Evolutionary conservation across 2,797 vertebrate species (phyloP), one percentile per base, ranked within the genome.

Genomic region (Poecile montanus): DNA sequence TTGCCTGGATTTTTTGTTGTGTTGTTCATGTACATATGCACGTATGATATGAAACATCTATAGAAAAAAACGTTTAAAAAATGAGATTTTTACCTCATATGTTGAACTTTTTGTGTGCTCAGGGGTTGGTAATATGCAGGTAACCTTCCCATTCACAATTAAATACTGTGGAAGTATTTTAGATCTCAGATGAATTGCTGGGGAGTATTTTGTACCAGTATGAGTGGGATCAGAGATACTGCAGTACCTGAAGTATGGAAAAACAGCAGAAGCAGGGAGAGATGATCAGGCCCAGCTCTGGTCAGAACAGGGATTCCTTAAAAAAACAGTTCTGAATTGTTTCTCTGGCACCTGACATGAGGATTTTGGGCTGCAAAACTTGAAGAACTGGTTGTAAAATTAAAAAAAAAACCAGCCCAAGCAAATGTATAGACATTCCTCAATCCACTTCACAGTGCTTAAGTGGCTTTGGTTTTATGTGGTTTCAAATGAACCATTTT

Each of bases 41-140:
- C 0, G 0, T 30, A 36, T 14, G 17, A 16, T 42, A 21, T 9
- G 34, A 62, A 85, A 18, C 50, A 38, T 70, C 47, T 13, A 5
- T 15, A 89, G 89, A 20, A 88, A 82, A 73, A 73, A 42, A 11
- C 14, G 5, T 51, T 88, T 58, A 1, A 15, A 34, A 84, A 51
- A 15, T 48, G 6, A 56, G 67, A 4, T 38, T 89, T 4, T 80
- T 42, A 10, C 19, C 9, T 70, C 19, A 7, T 42, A 16, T 2
- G 0, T 67, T 51, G 40, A 45, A 26, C 7, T 61, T 60, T 2
- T 19, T 73, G 1, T 45, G 10, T 74, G 50, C 10, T 76, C 5
- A 20, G 25, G 38, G 11, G 18, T 61, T 79, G 42, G 7, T 61
- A 50, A 61, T 42, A 13, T 23, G 12, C 23, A 82, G 51, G 40